Evolutionary conservation across 2,888 invertebrate species (phyloP), one percentile per base, ranked within the genome.

Genomic region (Plutella xylostella): DNA sequence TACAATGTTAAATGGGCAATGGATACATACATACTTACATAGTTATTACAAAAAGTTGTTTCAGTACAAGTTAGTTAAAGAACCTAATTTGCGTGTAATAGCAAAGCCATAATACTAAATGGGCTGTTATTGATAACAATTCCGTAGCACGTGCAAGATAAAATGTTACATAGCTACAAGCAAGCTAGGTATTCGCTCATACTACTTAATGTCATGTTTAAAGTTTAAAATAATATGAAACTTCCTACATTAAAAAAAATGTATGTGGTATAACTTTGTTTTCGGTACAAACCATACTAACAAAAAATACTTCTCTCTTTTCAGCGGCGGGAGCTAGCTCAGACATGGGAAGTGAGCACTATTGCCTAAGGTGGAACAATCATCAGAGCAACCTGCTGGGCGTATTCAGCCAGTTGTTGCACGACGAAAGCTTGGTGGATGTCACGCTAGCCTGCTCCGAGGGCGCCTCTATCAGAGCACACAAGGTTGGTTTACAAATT

Each of bases 281-380:
- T n/a, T n/a, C n/a, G n/a, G n/a, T n/a, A 6, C 1, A 5, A 6
- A 3, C 28, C 28, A 28, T n/a, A 28, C 28, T 2, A 12, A 30
- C n/a, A n/a, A n/a, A n/a, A n/a, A n/a, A n/a, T n/a, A n/a, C n/a
- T n/a, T n/a, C n/a, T n/a, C n/a, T n/a, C 39, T 47, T 56, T 55
- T 45, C 72, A 82, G 82, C 84, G 91, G 92, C 90, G 92, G 89
- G 89, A 90, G 90, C 90, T 91, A 90, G 90, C 91, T 91, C 90
- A 93, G 93, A 93, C 92, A 93, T 94, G 93, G 94, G 94, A 92
- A 94, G 94, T 94, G 94, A 96, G 92, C 95, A 95, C 89, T 96
- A 95, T 91, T 95, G 95, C 90, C 92, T 96, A 89, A 94, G 95
- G 92, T 96, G 95, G 95, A 96, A 95, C 91, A 95, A 96, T 93